Evolutionary conservation across 2,888 invertebrate species (phyloP), one percentile per base, ranked within the genome.

Genomic region (Apantesis nais): DNA sequence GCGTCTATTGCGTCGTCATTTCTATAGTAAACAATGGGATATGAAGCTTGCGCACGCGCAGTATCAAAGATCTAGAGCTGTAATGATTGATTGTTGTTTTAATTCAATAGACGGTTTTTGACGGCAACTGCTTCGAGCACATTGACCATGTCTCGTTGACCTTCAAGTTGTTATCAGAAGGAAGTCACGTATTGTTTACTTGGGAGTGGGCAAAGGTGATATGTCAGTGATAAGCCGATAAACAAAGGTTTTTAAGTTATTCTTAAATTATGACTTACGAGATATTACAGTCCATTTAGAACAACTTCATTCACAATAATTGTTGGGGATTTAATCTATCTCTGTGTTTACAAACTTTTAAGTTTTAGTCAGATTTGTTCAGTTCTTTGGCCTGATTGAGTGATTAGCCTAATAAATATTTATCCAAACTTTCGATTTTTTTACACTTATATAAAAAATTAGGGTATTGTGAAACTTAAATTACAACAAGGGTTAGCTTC

Each of bases 1-100:
- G 44, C 31, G 41, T 65, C 37, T 25, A 68, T 25, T 55, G 41
- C 29, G n/a, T 60, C 65, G 41, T 34, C 34, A 22, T 60, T 14
- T 61, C 61, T 31, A 44, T 67, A 39, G 70, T 67, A 75, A 79
- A 85, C 83, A 85, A 84, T 85, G 74, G 78, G 41, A 77, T 63
- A 72, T 62, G 68, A 73, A 79, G 74, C 80, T 70, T 74, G 70
- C 72, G 62, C 74, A 19, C 7, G 60, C 66, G 66, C 61, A 14
- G 9, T 83, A 85, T 86, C 85, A 75, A 67, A 70, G 75, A 84
- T 85, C 84, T 79, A 70, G 70, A 76, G 73, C 72, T 77, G 67
- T 82, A 81, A 84, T 85, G 86, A 86, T 84, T 82, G 78, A 86
- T 86, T 83, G 84, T 85, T 83, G 67, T 70, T 74, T 48, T 79